Evolutionary conservation across 2,797 vertebrate genomes (phyloP), one percentile per base, ranked within the genome.

Genomic region (Syndactyla subalaris): DNA sequence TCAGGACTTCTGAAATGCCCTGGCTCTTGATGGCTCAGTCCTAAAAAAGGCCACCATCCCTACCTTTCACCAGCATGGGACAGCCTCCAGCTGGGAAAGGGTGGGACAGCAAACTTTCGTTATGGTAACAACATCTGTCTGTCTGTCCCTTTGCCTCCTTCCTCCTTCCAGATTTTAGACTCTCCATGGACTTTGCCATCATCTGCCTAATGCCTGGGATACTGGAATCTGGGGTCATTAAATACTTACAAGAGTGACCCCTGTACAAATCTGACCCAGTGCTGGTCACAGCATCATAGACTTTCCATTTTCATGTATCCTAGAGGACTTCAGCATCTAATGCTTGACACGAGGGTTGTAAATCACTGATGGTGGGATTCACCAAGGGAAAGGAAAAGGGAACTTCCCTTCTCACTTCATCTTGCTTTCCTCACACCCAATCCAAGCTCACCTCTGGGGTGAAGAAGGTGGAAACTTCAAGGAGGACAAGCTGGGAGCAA

Each of bases 311-410:
- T 61, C 39, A 5, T 46, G 12, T 20, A 29, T 32, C 9, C 32
- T 26, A 48, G 39, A 12, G 14, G 8, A 59, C 34, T 48, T 59
- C 59, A 58, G 65, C 14, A 74, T 9, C 4, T 7, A 10, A 38
- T 48, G 51, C 67, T 63, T 39, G 32, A 30, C 11, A 7, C 16
- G 48, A 48, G 30, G 13, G 30, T 13, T 39, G 57, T 18, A 43
- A 43, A 63, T 46, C 45, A 52, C 27, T 9, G n/a, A n/a, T 30
- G 51, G 17, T 49, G 67, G 84, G 34, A 46, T 43, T 52, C 4
- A 0, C 1, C 0, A 2, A 38, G 36, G 79, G 59, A 17, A 74
- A 78, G 54, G 57, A 46, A 67, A 39, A 38, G 21, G 8, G 32
- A 73, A 38, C 12, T 46, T 48, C 29, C 38, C 24, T 49, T 49